Conservation (phyloP, 2,797 vertebrate species). For the Meriones psammophilus region DNA sequence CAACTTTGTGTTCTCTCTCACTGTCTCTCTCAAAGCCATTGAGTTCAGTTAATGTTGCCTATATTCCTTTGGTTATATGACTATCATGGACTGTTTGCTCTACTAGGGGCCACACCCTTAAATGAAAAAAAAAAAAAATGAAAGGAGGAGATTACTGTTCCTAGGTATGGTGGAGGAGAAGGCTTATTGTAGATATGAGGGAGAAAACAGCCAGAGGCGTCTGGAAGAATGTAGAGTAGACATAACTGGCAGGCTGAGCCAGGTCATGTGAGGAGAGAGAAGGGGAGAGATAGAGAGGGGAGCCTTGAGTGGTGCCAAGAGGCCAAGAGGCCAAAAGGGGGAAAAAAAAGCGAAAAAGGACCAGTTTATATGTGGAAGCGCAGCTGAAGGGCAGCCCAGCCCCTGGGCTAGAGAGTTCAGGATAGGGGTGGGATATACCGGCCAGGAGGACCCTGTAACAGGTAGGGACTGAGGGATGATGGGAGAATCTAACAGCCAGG, state of each 20-base stretch:
- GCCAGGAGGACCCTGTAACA: background rate
- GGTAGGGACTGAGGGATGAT: background rate
- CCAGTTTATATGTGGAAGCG: background rate
- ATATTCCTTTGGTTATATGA: background rate
- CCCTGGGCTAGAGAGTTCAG: background rate
- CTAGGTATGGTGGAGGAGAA: background rate
- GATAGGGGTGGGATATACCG: background rate
- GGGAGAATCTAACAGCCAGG: background rate
- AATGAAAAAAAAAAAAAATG: background rate
- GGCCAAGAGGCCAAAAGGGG: background rate
- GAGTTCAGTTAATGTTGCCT: background rate
- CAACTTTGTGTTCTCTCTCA: background rate
- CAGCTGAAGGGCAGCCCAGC: background rate
- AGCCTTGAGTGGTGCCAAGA: background rate
- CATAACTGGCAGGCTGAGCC: background rate
- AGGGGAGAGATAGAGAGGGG: no score
- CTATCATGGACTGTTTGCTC: background rate
- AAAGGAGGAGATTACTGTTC: background rate
- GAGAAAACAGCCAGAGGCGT: background rate
- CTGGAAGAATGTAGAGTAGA: background rate
- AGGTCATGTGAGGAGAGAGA: background rate
- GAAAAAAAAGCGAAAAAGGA: background rate
- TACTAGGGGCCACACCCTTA: background rate
- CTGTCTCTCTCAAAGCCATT: background rate
- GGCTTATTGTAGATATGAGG: background rate